Conservation (phyloP, 2,888 invertebrate species). For the Rhingia rostrata region DNA sequence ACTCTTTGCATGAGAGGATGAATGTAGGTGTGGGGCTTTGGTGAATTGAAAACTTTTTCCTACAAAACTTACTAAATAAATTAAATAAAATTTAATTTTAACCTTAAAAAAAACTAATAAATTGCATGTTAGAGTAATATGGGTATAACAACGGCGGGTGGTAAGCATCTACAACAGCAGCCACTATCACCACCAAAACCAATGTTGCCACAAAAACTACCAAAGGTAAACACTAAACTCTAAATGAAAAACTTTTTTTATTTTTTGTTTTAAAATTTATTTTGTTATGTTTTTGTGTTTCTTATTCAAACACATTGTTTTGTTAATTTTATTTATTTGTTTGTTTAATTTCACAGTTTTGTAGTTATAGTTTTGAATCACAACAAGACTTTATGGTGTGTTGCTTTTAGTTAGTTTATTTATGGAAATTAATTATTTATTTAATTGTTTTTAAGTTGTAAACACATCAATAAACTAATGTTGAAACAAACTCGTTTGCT, state of each 20-base stretch:
- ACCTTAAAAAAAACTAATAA: conserved; percentile 70
- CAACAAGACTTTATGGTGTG: no score
- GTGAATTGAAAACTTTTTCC: conserved; percentile 18
- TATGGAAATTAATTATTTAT: background rate
- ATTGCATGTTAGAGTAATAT: conserved; percentile 74
- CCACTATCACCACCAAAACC: conserved; percentile 83
- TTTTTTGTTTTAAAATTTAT: conserved; percentile 39
- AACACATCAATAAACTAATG: no score
- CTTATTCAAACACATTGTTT: background rate
- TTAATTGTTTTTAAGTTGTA: no score
- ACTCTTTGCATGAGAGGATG: conserved; percentile 40
- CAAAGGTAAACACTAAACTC: conserved; percentile 80
- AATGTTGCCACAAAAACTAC: conserved; percentile 81
- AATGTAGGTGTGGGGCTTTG: background rate
- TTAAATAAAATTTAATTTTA: conserved; percentile 45
- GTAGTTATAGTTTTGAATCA: no score
- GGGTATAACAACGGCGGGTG: conserved; percentile 73
- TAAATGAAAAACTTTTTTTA: conserved; percentile 6
- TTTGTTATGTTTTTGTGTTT: conserved; percentile 21
- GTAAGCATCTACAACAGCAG: conserved; percentile 80
- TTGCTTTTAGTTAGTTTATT: conserved; percentile 4
- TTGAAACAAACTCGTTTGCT: no score
- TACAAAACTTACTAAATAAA: conserved; percentile 27
- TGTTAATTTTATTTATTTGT: conserved; percentile 12
- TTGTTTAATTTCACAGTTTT: background rate